Conservation (phyloP, 2,888 invertebrate species). For the Cosmia trapezina region DNA sequence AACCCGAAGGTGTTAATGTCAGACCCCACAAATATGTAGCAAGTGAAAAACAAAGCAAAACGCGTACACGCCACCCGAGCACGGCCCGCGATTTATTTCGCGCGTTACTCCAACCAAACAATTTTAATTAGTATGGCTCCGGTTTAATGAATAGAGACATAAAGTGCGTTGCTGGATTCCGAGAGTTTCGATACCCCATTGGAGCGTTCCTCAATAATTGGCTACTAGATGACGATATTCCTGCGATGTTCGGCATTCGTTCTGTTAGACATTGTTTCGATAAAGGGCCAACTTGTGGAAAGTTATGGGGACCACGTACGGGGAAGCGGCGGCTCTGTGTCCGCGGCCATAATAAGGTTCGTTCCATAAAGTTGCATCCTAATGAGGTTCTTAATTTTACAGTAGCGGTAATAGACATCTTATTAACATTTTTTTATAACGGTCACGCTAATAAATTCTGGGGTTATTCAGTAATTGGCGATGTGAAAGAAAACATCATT, state of each 20-base stretch:
- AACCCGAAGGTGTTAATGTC: constrained; percentile 78
- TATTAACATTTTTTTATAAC: constrained; percentile 45
- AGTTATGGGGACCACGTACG: constrained; percentile 62
- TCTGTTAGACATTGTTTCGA: constrained; percentile 69
- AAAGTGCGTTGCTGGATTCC: constrained; percentile 76
- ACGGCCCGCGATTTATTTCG: constrained; percentile 78
- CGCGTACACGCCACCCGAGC: constrained; percentile 71
- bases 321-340: constrained; percentile 58
- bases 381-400: constrained; percentile 62
- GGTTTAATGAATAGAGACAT: constrained; percentile 86
- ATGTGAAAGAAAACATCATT: neutral
- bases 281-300: constrained; percentile 55
- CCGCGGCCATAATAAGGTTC: constrained; percentile 39
- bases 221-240: constrained; percentile 82
- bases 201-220: constrained; percentile 82
- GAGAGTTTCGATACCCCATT: constrained; percentile 73
- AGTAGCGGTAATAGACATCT: constrained; percentile 47
- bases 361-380: constrained; percentile 43
- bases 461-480: neutral
- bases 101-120: constrained; percentile 77
- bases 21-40: constrained; percentile 81
- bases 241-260: constrained; percentile 74
- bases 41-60: constrained; percentile 76
- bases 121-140: constrained; percentile 83
- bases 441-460: constrained; percentile 1